Base-by-base conservation (phyloP, 2,888 invertebrate genomes). In the Leptura quadrifasciata region DNA sequence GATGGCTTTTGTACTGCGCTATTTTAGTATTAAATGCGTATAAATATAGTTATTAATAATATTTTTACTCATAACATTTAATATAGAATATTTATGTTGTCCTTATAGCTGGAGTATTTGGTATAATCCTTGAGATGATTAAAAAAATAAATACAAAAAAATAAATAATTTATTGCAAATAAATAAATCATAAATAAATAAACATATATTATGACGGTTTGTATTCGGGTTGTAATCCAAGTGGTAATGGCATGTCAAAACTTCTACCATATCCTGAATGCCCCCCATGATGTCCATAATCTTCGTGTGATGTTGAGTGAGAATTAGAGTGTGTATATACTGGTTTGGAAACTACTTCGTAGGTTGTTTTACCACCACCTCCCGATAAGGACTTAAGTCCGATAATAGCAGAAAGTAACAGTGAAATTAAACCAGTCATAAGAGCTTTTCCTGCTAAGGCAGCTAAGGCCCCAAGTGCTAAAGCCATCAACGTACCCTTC, bases 271-370 rank as follows among this genome's bases (percentile, higher is more conserved):
- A 90, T 10, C 89, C 89, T 2, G 86, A 86, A 81, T 84, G 84
- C 20, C 84, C 84, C 20, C 84, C 84, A 31, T 61, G 60, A 27
- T 71, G 71, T 5, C 89, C 71, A 27, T 84, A 82, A 79, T 93
- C 93, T 72, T 93, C 93, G 73, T 94, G 93, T 76, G 93, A 92
- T 2, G 89, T 86, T 73, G 91, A 91, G 84, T 94, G 93, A 0
- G 92, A 92, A 83, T 93, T 92, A 6, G 93, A 91, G 83, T 93
- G 93, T 0, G 93, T 92, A 86, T 95, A 94, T 0, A 95, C 90
- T 0, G 95, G 95, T 80, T 95, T 95, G 63, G 95, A 93, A 8
- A 95, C 93, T 75, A 95, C 94, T 88, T 95, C 95, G 85, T 95
- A 95, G 0, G 95, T 95, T 9, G 95, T 94, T 83, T 89, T 83